Percentiles rank a stretch among this genome's conserved stretches.
These are phyloP conservation scores for Eupithecia vulgata DNA, from an alignment of 2,888 invertebrate species.

Conservation along the genomic window DNA sequence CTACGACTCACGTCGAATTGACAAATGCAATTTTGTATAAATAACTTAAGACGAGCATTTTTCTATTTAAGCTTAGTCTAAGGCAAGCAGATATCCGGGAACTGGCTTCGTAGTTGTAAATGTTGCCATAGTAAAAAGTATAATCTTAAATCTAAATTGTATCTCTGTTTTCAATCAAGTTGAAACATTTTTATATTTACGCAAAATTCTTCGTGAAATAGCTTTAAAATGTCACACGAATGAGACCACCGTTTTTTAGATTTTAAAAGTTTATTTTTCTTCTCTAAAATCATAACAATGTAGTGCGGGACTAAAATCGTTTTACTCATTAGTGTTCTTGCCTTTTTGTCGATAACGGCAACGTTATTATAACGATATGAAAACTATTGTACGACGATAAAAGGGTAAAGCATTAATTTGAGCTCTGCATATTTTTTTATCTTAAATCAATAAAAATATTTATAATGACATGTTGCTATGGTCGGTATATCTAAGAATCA, in stretches of 20 bases:
- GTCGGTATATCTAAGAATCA: constrained; percentile 57
- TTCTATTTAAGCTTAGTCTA: constrained; percentile 65
- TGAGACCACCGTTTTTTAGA: constrained; percentile 79
- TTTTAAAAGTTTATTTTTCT: constrained; percentile 55
- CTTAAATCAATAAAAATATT: constrained; percentile 46
- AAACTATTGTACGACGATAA: constrained; percentile 9
- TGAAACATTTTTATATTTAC: constrained; percentile 26
- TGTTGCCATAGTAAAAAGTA: constrained; percentile 78
- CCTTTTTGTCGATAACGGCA: constrained; percentile 22
- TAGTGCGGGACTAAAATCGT: constrained; percentile 65
- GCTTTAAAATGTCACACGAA: constrained; percentile 81
- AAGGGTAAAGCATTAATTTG: constrained; percentile 25
- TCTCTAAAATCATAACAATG: constrained; percentile 61
- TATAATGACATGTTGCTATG: constrained; percentile 62
- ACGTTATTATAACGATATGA: background rate
- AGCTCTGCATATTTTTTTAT: constrained; percentile 42
- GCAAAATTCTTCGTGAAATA: constrained; percentile 56
- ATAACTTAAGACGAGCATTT: constrained; percentile 48
- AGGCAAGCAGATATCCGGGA: constrained; percentile 62
- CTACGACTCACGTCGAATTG: constrained; percentile 47
- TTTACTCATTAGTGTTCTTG: constrained; percentile 46
- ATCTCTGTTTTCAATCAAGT: constrained; percentile 42
- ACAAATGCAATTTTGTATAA: constrained; percentile 64
- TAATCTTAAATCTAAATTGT: constrained; percentile 43
- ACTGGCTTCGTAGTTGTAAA: constrained; percentile 62